Conservation (phyloP, 2,113 vertebrate genomes). For the Lophotis ruficrista region DNA sequence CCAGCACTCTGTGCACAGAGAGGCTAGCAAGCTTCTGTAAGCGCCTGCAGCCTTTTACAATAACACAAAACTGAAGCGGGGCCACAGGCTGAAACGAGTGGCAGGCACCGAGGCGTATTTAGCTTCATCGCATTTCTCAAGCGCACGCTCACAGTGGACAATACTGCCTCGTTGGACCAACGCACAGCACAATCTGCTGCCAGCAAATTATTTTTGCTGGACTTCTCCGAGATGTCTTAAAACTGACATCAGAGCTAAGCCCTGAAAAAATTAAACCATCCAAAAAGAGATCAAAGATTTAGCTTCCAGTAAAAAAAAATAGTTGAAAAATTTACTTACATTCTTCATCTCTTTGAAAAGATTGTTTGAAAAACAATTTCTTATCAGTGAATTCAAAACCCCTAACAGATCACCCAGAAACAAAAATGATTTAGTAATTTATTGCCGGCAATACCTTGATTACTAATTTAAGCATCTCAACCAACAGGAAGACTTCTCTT, state of each 20-base stretch:
- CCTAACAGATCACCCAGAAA: background rate
- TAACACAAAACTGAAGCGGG: background rate
- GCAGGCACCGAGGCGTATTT: background rate
- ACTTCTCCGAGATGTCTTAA: background rate
- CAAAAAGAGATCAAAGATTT: background rate
- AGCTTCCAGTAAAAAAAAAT: background rate
- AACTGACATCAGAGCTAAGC: background rate
- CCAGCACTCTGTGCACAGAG: background rate
- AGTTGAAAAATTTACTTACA: background rate
- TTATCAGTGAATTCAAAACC: background rate
- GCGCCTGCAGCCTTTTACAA: background rate
- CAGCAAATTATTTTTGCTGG: background rate
- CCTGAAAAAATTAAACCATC: background rate
- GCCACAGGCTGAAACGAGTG: background rate
- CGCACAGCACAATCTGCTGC: background rate
- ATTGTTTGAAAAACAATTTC: background rate
- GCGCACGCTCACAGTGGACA: fast-evolving
- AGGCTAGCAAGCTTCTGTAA: background rate
- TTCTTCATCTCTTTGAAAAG: background rate
- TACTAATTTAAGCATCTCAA: background rate
- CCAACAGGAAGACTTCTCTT: background rate
- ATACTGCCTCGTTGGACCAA: fast-evolving
- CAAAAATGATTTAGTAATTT: background rate
- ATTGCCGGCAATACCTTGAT: background rate
- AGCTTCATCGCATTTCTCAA: background rate